Evolutionary conservation across 2,888 invertebrate species (phyloP), one percentile per base, ranked within the genome.

Genomic region (Ischnus inquisitorius): DNA sequence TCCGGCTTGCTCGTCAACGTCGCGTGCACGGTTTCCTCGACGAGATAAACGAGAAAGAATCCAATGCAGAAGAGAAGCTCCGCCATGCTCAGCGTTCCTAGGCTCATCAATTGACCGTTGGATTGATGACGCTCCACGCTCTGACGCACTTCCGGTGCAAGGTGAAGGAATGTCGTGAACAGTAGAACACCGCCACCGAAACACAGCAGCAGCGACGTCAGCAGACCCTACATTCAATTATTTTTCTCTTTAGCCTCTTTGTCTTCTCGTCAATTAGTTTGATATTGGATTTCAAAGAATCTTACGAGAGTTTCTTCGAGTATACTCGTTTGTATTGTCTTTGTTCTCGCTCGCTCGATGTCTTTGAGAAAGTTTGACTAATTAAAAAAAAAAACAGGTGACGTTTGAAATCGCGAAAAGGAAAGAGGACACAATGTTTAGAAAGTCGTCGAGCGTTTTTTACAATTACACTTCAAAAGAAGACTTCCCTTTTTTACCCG

Each of bases 101-200:
- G 87, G 3, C 91, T 90, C 1, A 94, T 94, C 14, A 95, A 91
- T 57, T 93, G 92, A 0, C 94, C 93, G 28, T 93, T 91, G 1
- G 91, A 87, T 83, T 95, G 94, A 62, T 95, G 93, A 6, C 89
- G 88, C 43, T 94, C 94, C 84, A 96, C 95, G 84, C 94, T 94
- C 85, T 95, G 94, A n/a, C 95, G 93, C 16, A 96, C 95, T 93
- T 96, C 96, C 19, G 96, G 96, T 67, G 96, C 95, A 48, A 96
- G 93, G 88, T 96, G 96, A 3, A 96, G 92, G 90, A 96, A 95
- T 10, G 95, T 95, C 19, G 96, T 96, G 90, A 95, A 95, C 14
- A 96, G 93, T 28, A 96, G 93, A 6, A 96, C 96, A 16, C 96
- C 96, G 28, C 96, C 96, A 16, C 96, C 96, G 90, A 96, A 96